Evolutionary conservation across 2,113 vertebrate species (phyloP), one percentile per base, ranked within the genome.

Genomic region (Cephalopterus ornatus): DNA sequence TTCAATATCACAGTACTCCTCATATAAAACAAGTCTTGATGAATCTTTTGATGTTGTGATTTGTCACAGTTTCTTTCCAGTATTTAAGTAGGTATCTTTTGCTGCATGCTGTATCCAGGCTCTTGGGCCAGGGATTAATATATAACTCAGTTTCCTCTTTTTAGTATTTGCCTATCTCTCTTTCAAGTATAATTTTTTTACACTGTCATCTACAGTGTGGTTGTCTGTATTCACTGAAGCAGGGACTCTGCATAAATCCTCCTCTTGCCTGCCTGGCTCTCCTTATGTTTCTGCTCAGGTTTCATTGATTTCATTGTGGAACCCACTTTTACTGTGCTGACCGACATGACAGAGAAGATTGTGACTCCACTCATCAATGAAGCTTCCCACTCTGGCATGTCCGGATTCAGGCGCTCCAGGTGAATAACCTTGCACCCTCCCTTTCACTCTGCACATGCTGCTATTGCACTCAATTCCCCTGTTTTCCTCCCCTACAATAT

Each of bases 221-320:
- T 75, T n/a, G 22, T 23, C 55, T 80, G 39, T 5, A 3, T 47
- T 80, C 70, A 26, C 73, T 32, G 47, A 65, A 67, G 41, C 27
- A 87, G 27, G 52, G 19, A 78, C 22, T 89, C 47, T 35, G 68
- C 33, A 42, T 71, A 70, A 87, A 63, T 86, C n/a, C 5, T 81
- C 12, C 26, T 28, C 23, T 59, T 74, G 37, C 75, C 21, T 76
- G 42, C 59, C 95, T 97, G 63, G 81, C 74, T 75, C 21, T 41
- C 7, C 55, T 77, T 87, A 37, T 92, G 33, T 96, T 92, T 94
- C 75, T 85, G 81, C 72, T 32, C 97, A 99, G 99, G 99, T 86
- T 99, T 99, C 97, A 99, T 99, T 75, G 99, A 99, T 97, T 99
- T 99, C 97, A 99, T 99, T 2, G 99, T 99, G 98, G 98, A 99